A percentile compares a stretch with the other conserved stretches of the same genome.
These are phyloP conservation scores for Pseudopipra pipra DNA, from an alignment of 2,113 vertebrate genomes.

Conservation along the genomic window DNA sequence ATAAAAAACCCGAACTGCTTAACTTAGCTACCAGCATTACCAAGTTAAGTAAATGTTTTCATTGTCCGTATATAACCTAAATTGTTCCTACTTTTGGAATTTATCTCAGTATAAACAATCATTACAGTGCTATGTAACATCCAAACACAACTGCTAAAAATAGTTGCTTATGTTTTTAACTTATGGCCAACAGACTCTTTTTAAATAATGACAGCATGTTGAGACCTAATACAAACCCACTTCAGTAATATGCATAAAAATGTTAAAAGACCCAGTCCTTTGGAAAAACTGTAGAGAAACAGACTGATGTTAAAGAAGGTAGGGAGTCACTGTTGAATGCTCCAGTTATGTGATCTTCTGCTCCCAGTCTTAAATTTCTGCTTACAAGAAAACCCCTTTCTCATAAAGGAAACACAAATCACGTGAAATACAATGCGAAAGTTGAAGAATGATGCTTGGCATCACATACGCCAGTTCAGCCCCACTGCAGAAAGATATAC, in stretches of 20 bases:
- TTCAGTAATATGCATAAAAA: background rate
- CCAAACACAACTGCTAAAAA: constrained; percentile 56
- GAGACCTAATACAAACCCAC: background rate
- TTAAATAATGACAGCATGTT: background rate
- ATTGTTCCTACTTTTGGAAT: constrained; percentile 57
- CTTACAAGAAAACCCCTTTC: background rate
- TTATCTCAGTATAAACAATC: constrained; percentile 53
- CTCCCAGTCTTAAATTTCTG: background rate
- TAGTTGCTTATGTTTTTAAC: constrained; percentile 48
- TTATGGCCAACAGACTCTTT: constrained; percentile 3
- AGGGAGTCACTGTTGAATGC: background rate
- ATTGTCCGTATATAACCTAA: constrained; percentile 60
- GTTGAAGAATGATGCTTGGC: background rate
- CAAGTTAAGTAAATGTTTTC: constrained; percentile 87
- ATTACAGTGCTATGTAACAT: constrained; percentile 32
- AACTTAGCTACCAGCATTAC: constrained; percentile 73
- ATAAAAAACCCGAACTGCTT: constrained; percentile 69
- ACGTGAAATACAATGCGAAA: background rate
- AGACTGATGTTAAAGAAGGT: background rate
- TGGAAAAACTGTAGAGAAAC: background rate
- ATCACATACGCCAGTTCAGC: background rate
- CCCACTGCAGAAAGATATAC: background rate
- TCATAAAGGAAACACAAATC: background rate
- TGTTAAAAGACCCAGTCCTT: background rate
- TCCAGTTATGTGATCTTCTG: background rate